phyloP scores from a whole-genome alignment of 2,113 vertebrate species.

The Alligator sinensis region DNA sequence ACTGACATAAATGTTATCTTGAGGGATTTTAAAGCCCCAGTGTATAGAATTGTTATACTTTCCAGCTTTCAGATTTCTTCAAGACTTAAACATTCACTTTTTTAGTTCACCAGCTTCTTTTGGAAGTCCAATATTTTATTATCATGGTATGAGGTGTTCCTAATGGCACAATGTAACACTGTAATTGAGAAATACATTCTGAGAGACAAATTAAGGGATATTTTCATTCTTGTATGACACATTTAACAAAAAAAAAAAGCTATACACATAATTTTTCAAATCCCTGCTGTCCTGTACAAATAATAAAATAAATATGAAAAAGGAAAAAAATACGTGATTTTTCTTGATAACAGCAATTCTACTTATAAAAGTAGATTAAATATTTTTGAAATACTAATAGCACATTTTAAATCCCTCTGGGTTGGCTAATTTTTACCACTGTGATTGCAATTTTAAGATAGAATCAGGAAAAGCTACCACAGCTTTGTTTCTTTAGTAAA shows the following conservation, averaged over 20 bases:
- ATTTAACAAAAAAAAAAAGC: slow-evolving; percentile 69
- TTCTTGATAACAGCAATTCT: neutral
- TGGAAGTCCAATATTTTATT: slow-evolving; percentile 65
- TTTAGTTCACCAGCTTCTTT: slow-evolving; percentile 45
- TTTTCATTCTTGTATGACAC: slow-evolving; percentile 52
- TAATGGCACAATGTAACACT: slow-evolving; percentile 53
- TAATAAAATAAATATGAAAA: slow-evolving; percentile 20
- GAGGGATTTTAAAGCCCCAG: slow-evolving; percentile 45
- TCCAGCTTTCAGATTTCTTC: slow-evolving; percentile 2
- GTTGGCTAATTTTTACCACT: neutral
- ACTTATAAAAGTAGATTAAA: slow-evolving; percentile 30
- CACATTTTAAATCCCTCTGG: neutral
- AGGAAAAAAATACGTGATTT: slow-evolving; percentile 13
- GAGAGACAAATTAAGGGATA: slow-evolving; percentile 68
- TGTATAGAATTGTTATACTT: slow-evolving; percentile 53
- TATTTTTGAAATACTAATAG: neutral
- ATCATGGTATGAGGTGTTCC: slow-evolving; percentile 54
- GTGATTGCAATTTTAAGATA: neutral
- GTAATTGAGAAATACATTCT: slow-evolving; percentile 49
- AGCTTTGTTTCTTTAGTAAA: neutral
- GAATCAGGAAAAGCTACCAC: neutral
- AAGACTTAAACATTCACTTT: slow-evolving; percentile 27
- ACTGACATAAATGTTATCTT: slow-evolving; percentile 29
- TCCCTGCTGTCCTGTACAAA: slow-evolving; percentile 41
- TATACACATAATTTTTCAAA: slow-evolving; percentile 54